Base-by-base conservation (phyloP, 2,113 vertebrate genomes). In the Pardalotus punctatus region DNA sequence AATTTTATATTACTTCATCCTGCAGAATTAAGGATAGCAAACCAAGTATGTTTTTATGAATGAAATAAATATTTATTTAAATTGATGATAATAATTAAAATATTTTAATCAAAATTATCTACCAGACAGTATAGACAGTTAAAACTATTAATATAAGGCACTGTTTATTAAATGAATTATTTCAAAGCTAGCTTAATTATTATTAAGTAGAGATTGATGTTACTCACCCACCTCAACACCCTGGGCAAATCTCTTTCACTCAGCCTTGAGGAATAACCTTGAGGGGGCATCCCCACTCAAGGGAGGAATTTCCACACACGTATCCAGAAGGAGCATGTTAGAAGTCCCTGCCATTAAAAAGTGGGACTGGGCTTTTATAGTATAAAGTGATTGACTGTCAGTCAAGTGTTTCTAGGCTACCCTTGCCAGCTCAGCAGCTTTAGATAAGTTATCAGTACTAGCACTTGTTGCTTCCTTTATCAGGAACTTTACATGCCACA, bases 271-370 rank as follows among this genome's bases (percentile, higher is more conserved):
- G 25, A 76, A 53, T 35, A 69, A 62, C 56, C 10, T 35, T 42
- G 47, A 33, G 38, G 38, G 4, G 10, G 12, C 1, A 0, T 53
- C 17, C n/a, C 17, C 17, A 40, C 40, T 42, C 29, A 27, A 31
- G 25, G 54, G 21, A 48, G n/a, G 21, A 76, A 27, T 76, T 10
- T 3, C 9, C n/a, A 60, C 29, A 11, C 17, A 19, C 6, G 6
- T 29, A 14, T 35, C 16, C 14, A 54, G 31, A 48, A 82, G 40
- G 54, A 76, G 19, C 0, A 0, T 42, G 4, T 83, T 42, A 11
- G 12, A 42, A 70, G 48, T 56, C 31, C 21, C 48, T 77, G 35
- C 40, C n/a, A 40, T 48, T 77, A 23, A 70, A 40, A 47, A 36
- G 18, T 42, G 19, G 42, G 40, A 19, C 42, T 77, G 64, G 42